A percentile compares a stretch with the other conserved stretches of the same genome.
These are phyloP conservation scores for Holotrichia oblita DNA, from an alignment of 1,140 invertebrate genomes.

Conservation along the genomic window DNA sequence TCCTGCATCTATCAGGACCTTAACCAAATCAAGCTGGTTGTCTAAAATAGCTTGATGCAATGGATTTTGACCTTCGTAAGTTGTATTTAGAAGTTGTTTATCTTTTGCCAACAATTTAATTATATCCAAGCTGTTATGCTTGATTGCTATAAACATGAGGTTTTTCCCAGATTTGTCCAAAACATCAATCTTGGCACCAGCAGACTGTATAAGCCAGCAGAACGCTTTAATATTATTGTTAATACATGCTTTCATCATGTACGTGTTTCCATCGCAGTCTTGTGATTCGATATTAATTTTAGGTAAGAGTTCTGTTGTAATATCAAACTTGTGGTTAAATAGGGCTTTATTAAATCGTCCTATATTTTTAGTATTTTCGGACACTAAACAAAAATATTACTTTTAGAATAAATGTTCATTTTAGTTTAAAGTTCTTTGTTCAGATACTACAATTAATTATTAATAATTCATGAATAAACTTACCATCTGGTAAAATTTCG, in stretches of 20 bases:
- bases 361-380: too few species aligned
- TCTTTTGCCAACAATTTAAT: neutral
- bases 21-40: neutral
- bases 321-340: neutral
- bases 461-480: too few species aligned
- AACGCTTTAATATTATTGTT: neutral
- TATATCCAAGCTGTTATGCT: neutral
- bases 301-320: neutral
- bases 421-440: too few species aligned
- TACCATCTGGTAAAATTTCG: too few species aligned
- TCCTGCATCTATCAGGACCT: neutral
- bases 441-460: too few species aligned
- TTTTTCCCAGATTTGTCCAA: neutral
- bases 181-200: neutral
- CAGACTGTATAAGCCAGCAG: neutral
- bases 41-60: neutral
- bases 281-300: neutral
- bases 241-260: neutral
- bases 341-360: constrained; percentile 1
- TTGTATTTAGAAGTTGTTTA: neutral
- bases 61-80: neutral
- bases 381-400: too few species aligned
- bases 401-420: too few species aligned
- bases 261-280: neutral
- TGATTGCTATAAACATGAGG: neutral